phyloP scores from a whole-genome alignment of 2,888 invertebrate genomes.

The Octodonta nipae region DNA sequence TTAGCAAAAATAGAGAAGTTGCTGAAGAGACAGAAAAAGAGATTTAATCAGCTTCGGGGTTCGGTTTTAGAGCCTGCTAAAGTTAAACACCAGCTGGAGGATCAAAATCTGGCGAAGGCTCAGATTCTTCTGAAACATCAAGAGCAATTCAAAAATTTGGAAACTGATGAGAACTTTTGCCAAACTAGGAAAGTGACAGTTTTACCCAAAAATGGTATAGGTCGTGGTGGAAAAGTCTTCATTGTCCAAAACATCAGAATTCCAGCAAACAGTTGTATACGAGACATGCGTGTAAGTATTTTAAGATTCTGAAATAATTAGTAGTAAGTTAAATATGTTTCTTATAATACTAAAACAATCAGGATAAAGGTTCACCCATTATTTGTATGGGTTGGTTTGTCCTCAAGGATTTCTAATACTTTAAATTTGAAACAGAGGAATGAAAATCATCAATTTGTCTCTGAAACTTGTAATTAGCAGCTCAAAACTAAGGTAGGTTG shows the following conservation, averaged over 20 bases:
- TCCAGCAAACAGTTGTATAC: constrained; percentile 10
- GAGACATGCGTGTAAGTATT: constrained; percentile 11
- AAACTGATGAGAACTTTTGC: constrained; percentile 10
- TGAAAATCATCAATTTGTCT: too few species aligned
- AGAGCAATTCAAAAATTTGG: neutral
- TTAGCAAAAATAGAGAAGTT: constrained; percentile 7
- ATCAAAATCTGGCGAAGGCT: too few species aligned
- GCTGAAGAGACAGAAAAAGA: constrained; percentile 7
- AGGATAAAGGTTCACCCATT: too few species aligned
- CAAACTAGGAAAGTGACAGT: constrained; percentile 8
- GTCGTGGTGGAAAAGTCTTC: constrained; percentile 8
- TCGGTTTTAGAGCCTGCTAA: constrained; percentile 9
- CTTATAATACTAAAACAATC: neutral
- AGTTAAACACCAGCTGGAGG: constrained; percentile 2
- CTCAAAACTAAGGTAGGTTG: too few species aligned
- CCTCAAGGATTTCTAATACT: too few species aligned
- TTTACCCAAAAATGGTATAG: constrained; percentile 8
- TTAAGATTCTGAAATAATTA: too few species aligned
- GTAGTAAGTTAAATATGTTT: neutral
- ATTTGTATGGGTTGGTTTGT: too few species aligned
- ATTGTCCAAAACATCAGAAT: constrained; percentile 11
- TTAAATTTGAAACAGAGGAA: too few species aligned
- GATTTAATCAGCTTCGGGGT: constrained; percentile 7
- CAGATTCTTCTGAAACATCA: too few species aligned
- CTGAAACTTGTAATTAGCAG: too few species aligned